Conservation (phyloP, 2,888 invertebrate species). For the Ethmia dodecea region DNA sequence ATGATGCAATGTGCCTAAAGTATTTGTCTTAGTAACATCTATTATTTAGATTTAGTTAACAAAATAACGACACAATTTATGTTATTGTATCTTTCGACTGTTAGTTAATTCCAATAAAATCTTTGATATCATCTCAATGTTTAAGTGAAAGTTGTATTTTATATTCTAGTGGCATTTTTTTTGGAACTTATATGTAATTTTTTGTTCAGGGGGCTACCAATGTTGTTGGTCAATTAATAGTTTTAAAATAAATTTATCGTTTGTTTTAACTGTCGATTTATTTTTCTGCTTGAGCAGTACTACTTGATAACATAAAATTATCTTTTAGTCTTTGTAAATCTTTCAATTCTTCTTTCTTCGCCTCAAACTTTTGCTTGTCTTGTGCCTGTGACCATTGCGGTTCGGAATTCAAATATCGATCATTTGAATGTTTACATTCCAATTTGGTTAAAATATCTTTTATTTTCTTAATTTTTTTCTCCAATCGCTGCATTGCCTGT, state of each 20-base stretch:
- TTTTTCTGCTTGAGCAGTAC: constrained; percentile 27
- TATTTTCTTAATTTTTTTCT: constrained; percentile 44
- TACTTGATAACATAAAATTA: background rate
- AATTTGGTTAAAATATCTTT: constrained; percentile 42
- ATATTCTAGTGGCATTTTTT: no score
- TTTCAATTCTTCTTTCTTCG: constrained; percentile 47
- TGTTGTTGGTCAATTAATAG: constrained; percentile 47
- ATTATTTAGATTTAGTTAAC: no score
- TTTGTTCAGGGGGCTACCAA: constrained; percentile 25
- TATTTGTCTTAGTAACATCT: no score
- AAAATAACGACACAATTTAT: no score
- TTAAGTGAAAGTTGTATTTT: no score
- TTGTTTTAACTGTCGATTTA: constrained; percentile 44
- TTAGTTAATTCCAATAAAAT: no score
- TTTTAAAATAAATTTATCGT: constrained; percentile 29
- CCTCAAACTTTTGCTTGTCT: constrained; percentile 43
- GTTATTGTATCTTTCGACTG: no score
- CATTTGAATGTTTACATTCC: constrained; percentile 40
- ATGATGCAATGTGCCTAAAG: no score
- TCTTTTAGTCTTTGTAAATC: constrained; percentile 45
- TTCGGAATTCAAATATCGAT: constrained; percentile 31
- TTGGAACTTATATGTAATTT: no score
- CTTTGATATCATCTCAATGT: no score
- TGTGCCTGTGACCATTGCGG: constrained; percentile 34
- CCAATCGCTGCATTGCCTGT: constrained; percentile 40